Percentiles rank a stretch among this genome's conserved stretches.
Conservation (phyloP, 92 coral and sea anemone species). For the Hydrozoanthus gracilis region DNA sequence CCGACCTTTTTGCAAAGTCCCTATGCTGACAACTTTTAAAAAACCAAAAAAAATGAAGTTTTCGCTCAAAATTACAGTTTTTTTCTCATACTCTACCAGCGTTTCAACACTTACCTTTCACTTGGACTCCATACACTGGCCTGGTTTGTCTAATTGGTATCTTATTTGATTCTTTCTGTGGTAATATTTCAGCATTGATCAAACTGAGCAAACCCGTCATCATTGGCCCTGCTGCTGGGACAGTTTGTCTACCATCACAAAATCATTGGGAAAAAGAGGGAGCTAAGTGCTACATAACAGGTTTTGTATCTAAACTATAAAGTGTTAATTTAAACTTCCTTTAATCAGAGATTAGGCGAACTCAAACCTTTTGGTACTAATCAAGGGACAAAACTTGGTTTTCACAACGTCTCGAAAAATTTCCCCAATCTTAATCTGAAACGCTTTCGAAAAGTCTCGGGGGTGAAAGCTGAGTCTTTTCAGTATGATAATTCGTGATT, state of each 20-base stretch:
- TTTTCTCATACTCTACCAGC: not conserved
- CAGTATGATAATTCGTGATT: not conserved
- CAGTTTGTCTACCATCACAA: constrained; percentile 5
- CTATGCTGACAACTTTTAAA: too few relatives aligned
- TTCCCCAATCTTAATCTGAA: constrained; percentile 2
- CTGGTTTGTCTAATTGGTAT: too few relatives aligned
- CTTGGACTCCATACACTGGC: too few relatives aligned
- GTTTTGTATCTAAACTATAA: not conserved
- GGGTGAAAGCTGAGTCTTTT: too few relatives aligned
- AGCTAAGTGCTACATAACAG: constrained; percentile 8
- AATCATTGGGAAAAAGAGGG: not conserved
- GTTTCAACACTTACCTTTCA: not conserved
- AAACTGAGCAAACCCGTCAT: not conserved
- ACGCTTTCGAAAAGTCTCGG: constrained; percentile 4
- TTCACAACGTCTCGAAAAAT: constrained; percentile 7
- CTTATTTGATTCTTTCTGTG: too few relatives aligned
- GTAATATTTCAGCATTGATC: not conserved
- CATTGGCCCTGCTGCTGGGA: constrained; percentile 2
- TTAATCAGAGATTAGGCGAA: too few relatives aligned
- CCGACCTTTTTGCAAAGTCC: too few relatives aligned
- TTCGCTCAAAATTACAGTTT: too few relatives aligned
- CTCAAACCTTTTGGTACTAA: too few relatives aligned
- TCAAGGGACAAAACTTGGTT: not conserved
- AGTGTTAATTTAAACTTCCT: not conserved
- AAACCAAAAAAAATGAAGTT: too few relatives aligned